These are phyloP conservation scores for Sarotherodon lohbergeri DNA, from an alignment of 2,113 vertebrate species.

Conservation along the genomic window DNA sequence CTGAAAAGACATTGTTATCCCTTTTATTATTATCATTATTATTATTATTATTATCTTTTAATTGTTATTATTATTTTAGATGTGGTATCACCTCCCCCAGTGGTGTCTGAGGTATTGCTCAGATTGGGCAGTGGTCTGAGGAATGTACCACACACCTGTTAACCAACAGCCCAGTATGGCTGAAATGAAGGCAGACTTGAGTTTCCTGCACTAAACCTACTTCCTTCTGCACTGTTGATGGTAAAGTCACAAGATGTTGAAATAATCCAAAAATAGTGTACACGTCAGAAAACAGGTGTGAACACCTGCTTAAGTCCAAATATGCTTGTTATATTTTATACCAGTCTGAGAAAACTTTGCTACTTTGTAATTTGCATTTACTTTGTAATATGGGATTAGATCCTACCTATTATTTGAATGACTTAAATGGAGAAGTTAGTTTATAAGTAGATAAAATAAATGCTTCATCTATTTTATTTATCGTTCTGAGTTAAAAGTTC, in stretches of 20 bases:
- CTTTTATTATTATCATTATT: not conserved
- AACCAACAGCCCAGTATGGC: not conserved
- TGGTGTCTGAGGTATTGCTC: not conserved
- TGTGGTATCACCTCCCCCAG: not conserved
- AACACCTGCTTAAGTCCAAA: not conserved
- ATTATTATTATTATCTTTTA: not conserved
- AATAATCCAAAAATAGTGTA: not conserved
- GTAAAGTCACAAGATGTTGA: not conserved
- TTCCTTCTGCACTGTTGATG: not conserved
- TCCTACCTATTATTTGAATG: not conserved
- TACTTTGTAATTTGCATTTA: not conserved
- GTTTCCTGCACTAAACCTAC: not conserved
- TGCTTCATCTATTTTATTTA: not conserved
- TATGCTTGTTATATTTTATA: not conserved
- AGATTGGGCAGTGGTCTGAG: not conserved
- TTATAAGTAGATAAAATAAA: not conserved
- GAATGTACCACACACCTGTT: constrained; percentile 46
- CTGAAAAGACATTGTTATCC: not conserved
- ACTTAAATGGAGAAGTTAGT: not conserved
- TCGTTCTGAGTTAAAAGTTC: not conserved
- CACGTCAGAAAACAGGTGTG: not conserved
- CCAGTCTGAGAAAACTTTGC: not conserved
- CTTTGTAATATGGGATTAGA: not conserved
- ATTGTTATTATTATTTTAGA: not conserved
- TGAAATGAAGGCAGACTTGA: constrained; percentile 9